These are phyloP conservation scores for Prenolepis imparis DNA, from an alignment of 2,888 invertebrate species.

Conservation along the genomic window DNA sequence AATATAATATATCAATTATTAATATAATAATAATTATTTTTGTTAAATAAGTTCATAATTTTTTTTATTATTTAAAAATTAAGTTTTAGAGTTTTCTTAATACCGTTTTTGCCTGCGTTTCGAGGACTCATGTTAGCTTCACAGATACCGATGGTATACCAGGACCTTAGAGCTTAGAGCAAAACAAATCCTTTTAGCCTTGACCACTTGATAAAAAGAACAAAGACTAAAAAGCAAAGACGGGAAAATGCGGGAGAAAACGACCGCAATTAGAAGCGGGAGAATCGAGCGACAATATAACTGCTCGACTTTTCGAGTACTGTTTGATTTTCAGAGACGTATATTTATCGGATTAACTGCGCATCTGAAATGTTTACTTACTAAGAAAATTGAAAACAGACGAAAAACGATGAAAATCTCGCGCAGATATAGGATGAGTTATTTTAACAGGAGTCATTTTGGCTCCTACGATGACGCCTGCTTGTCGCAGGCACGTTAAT, in stretches of 20 bases:
- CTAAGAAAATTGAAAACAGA: neutral
- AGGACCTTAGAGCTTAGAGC: too few species aligned
- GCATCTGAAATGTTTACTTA: too few species aligned
- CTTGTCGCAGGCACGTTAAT: slow-evolving; percentile 69
- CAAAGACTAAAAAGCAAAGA: neutral
- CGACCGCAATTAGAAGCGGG: slow-evolving; percentile 75
- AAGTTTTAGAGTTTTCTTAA: neutral
- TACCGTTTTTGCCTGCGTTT: neutral
- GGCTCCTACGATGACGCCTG: slow-evolving; percentile 55
- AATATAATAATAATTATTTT: neutral
- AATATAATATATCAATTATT: neutral
- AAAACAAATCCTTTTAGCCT: neutral
- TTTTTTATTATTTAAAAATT: neutral
- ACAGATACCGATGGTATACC: neutral
- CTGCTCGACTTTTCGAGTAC: slow-evolving; percentile 70
- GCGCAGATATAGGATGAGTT: slow-evolving; percentile 49
- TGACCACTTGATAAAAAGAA: neutral
- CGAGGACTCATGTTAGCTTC: neutral
- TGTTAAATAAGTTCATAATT: neutral
- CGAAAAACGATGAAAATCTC: neutral
- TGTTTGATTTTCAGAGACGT: slow-evolving; percentile 65
- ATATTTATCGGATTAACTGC: neutral
- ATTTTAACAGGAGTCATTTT: neutral
- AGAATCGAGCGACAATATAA: slow-evolving; percentile 24
- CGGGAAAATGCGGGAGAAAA: slow-evolving; percentile 44